Conservation (phyloP, 2,797 vertebrate genomes). For the Ctenosaura bakeri region DNA sequence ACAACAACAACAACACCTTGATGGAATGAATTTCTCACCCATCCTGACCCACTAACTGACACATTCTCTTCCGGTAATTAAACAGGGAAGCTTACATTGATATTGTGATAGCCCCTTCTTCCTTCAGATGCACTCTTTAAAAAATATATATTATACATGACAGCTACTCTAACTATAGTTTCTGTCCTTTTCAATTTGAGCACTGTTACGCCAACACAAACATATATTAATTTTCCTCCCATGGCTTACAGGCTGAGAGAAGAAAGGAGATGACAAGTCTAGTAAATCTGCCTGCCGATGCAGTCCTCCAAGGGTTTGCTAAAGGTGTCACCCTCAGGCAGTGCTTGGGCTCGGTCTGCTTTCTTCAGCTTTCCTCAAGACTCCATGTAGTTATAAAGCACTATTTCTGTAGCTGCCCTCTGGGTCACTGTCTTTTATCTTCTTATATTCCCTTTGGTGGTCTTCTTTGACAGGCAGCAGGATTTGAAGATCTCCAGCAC, state of each 20-base stretch:
- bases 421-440: constrained; percentile 1
- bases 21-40: neutral
- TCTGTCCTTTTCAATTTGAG: neutral
- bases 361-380: constrained; percentile 31
- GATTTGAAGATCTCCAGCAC: neutral
- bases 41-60: neutral
- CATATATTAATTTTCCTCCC: constrained; percentile 10
- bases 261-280: neutral
- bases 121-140: neutral
- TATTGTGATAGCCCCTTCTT: neutral
- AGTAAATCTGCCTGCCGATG: constrained; percentile 8
- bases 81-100: constrained; percentile 3
- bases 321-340: neutral
- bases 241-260: neutral
- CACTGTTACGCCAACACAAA: neutral
- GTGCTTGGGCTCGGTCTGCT: neutral
- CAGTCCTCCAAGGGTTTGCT: neutral
- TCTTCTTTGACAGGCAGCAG: constrained; percentile 25
- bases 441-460: constrained; percentile 15
- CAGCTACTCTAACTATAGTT: neutral
- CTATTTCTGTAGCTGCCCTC: constrained; percentile 9
- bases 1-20: no score
- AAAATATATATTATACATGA: neutral
- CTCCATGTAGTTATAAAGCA: neutral
- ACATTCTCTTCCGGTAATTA: neutral